These are phyloP conservation scores for Rallus limicola DNA, from an alignment of 2,113 vertebrate species.

Conservation along the genomic window DNA sequence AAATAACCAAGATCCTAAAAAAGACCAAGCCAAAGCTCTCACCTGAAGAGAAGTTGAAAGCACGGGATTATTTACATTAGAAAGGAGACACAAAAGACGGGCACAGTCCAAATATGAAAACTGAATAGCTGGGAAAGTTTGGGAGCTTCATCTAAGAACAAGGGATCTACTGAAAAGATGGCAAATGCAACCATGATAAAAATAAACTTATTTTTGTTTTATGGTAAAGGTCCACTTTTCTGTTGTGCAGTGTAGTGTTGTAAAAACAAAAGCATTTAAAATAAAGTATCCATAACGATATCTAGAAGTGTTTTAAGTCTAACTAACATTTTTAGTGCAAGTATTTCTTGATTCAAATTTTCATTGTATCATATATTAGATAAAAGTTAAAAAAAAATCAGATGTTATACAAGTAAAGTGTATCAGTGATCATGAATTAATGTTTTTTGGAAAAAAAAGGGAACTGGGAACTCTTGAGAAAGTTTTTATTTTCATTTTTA, in stretches of 20 bases:
- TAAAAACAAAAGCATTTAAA: background rate
- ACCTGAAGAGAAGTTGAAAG: conserved; percentile 18
- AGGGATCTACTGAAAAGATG: background rate
- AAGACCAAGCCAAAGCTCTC: background rate
- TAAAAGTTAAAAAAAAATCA: background rate
- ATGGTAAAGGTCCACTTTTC: background rate
- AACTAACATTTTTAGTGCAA: background rate
- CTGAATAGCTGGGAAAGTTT: background rate
- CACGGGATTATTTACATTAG: conserved; percentile 23
- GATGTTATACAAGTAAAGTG: background rate
- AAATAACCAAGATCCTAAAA: background rate
- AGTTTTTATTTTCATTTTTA: background rate
- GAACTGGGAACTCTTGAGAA: background rate
- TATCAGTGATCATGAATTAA: background rate
- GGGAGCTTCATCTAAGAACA: background rate
- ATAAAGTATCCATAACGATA: background rate
- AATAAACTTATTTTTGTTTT: background rate
- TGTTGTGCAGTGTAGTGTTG: background rate
- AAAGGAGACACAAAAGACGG: background rate
- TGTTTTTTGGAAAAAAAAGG: background rate
- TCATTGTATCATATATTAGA: background rate
- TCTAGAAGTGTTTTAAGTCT: background rate
- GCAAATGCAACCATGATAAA: background rate
- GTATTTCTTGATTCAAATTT: background rate
- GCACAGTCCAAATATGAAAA: background rate